Evolutionary conservation across 2,888 invertebrate species (phyloP).

Genomic region (Coecobrya sp.): DNA sequence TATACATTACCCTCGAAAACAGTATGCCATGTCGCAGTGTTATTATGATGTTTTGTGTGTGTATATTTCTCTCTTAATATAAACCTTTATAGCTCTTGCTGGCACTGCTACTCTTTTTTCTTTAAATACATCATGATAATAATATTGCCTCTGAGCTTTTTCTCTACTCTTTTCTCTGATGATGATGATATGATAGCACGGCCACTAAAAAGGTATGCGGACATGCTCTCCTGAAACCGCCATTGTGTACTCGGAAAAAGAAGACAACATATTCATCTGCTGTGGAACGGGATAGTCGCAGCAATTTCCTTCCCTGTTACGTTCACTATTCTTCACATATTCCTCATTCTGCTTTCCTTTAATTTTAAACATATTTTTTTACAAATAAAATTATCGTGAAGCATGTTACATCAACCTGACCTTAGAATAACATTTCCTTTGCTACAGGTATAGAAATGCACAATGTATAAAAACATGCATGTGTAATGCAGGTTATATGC

Average conservation of each 20-base stretch:
- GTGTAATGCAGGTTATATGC: neutral
- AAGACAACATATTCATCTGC: neutral
- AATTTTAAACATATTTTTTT: neutral
- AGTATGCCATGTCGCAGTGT: slow-evolving; percentile 35
- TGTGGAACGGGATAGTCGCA: neutral
- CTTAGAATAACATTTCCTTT: neutral
- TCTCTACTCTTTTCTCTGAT: neutral
- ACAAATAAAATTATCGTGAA: neutral
- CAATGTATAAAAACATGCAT: neutral
- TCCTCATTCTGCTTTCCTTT: neutral
- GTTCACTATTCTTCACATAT: neutral
- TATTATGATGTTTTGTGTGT: slow-evolving; percentile 55
- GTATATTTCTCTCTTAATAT: neutral
- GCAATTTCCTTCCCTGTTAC: neutral
- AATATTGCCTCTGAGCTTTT: slow-evolving; percentile 35
- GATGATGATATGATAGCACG: slow-evolving; percentile 37
- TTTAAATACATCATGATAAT: slow-evolving; percentile 31
- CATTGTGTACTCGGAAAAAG: neutral
- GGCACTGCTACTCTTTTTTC: slow-evolving; percentile 28
- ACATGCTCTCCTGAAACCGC: neutral
- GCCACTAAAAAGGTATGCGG: neutral
- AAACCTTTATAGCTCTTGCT: slow-evolving; percentile 61
- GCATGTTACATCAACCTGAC: neutral
- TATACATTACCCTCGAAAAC: slow-evolving; percentile 63
- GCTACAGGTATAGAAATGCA: neutral